Base-by-base conservation (phyloP, 1,140 invertebrate species). In the Drosophila auraria region DNA sequence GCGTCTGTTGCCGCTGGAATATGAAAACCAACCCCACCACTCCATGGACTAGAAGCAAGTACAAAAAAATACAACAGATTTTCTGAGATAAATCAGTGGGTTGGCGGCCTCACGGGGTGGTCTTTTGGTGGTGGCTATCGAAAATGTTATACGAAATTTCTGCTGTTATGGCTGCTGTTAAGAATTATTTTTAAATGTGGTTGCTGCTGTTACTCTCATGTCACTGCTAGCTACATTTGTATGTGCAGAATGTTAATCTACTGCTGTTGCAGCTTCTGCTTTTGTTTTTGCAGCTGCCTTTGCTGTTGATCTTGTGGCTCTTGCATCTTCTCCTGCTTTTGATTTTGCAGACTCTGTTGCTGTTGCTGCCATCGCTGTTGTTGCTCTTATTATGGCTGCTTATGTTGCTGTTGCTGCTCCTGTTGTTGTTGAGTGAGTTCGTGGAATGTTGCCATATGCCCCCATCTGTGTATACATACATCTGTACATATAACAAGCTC, bases 381-480 rank as follows among this genome's bases (percentile, higher is more conserved):
- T 47, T 36, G 50, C 50, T 25, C 12, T 33, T 57, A 36, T 11
- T 57, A 4, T 45, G 42, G 36, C 9, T 45, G 17, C 56, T 47
- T 51, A 2, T 44, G 27, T 27, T 49, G 54, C 36, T 44, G 47
- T 42, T 66, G 47, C 20, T 47, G 76, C 25, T 64, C 20, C 17
- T 59, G 57, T 36, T 57, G 30, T 47, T 47, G 49, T 54, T 54
- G 83, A 83, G 86, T 79, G 84, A 83, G 60, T 78, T 63, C 62
- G 81, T 71, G 68, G 78, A 89, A 89, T 90, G 82, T 90, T 79
- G 86, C 86, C 86, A 89, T 89, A 89, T 89, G 86, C 86, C 82
- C 68, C 82, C 86, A 78, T 87, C 87, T 79, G 79, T 82, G 80
- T 71, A 20, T 62, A 50, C 38, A n/a, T 70, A 75, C 60, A 80